Evolutionary conservation across 2,797 vertebrate species (phyloP).

Genomic region (Galaxias olidus): DNA sequence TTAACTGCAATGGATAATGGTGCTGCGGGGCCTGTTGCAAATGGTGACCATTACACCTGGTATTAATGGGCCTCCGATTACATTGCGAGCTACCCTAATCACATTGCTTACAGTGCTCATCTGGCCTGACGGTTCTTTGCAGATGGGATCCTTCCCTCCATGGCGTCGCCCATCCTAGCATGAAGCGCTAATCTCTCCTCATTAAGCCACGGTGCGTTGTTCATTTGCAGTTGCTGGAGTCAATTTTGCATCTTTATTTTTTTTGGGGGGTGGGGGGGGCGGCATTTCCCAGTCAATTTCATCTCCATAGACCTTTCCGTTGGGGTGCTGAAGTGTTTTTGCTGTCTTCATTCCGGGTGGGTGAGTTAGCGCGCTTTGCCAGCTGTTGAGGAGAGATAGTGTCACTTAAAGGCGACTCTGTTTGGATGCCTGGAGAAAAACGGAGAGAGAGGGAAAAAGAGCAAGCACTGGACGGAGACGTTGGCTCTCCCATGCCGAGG

Average conservation of each 20-base stretch:
- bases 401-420: slow-evolving; percentile 25
- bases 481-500: slow-evolving; percentile 12
- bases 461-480: slow-evolving; percentile 25
- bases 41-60: slow-evolving; percentile 66
- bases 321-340: background rate
- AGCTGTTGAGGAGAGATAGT: slow-evolving; percentile 35
- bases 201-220: slow-evolving; percentile 62
- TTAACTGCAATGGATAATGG: slow-evolving; percentile 34
- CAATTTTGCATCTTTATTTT: slow-evolving; percentile 58
- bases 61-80: slow-evolving; percentile 68
- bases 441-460: slow-evolving; percentile 9
- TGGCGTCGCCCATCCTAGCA: slow-evolving; percentile 53
- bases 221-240: slow-evolving; percentile 54
- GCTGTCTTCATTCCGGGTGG: slow-evolving; percentile 18
- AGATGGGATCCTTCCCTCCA: slow-evolving; percentile 52
- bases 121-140: slow-evolving; percentile 51
- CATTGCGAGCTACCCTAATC: slow-evolving; percentile 59
- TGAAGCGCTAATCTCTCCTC: slow-evolving; percentile 61
- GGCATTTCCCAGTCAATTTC: slow-evolving; percentile 7
- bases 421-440: slow-evolving; percentile 23
- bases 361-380: background rate
- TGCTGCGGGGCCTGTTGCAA: slow-evolving; percentile 52
- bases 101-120: slow-evolving; percentile 64
- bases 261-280: slow-evolving; percentile 29
- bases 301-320: background rate